phyloP scores from a whole-genome alignment of 1,140 invertebrate genomes.

The Streblospio benedicti region DNA sequence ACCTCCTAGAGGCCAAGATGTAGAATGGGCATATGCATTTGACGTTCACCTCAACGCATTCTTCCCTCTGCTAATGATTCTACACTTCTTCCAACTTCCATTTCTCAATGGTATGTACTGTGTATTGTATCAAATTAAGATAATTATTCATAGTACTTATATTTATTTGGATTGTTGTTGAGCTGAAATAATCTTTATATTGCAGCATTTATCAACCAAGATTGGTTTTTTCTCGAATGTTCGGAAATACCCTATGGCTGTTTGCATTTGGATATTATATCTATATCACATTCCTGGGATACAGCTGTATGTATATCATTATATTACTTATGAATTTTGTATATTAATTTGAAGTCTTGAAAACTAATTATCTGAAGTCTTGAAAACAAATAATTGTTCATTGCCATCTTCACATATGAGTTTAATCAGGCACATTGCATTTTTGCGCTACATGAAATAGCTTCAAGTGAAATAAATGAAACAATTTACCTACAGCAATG shows the following conservation, averaged over 20 bases:
- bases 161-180: too few species aligned
- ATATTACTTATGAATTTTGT: neutral
- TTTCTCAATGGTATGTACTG: slow-evolving; percentile 72
- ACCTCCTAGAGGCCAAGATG: slow-evolving; percentile 59
- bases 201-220: slow-evolving; percentile 66
- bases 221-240: slow-evolving; percentile 60
- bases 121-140: neutral
- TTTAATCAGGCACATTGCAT: too few species aligned
- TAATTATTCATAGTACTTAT: neutral
- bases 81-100: slow-evolving; percentile 86
- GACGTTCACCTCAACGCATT: slow-evolving; percentile 98
- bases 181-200: too few species aligned
- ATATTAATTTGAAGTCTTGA: too few species aligned
- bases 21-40: slow-evolving; percentile 98
- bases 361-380: neutral
- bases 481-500: too few species aligned
- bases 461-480: too few species aligned
- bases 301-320: slow-evolving; percentile 68
- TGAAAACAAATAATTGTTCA: too few species aligned
- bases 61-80: slow-evolving; percentile 85
- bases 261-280: slow-evolving; percentile 84
- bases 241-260: slow-evolving; percentile 92
- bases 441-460: too few species aligned
- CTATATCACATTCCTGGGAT: slow-evolving; percentile 96
- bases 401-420: too few species aligned